A percentile compares a stretch with the other conserved stretches of the same genome.
These are phyloP conservation scores for Catocala sponsa DNA, from an alignment of 2,888 invertebrate species.

Conservation along the genomic window DNA sequence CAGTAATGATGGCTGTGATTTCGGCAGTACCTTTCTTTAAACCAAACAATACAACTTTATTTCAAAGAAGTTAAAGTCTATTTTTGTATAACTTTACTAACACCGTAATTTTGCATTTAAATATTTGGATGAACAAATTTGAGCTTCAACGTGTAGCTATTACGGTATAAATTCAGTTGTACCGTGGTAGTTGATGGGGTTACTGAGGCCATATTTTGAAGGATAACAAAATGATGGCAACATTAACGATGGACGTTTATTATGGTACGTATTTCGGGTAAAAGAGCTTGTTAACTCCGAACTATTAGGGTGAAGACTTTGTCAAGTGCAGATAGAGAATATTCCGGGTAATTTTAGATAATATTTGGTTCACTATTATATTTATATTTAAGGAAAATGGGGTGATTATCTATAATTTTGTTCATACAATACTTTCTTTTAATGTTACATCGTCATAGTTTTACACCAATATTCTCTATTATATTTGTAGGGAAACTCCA, in stretches of 20 bases:
- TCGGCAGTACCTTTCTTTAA: slow-evolving; percentile 22
- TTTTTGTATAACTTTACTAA: slow-evolving; percentile 7
- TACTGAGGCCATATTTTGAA: slow-evolving; percentile 47
- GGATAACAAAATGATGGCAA: slow-evolving; percentile 50
- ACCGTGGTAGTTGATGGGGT: slow-evolving; percentile 21
- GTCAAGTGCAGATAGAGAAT: slow-evolving; percentile 22
- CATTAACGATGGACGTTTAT: slow-evolving; percentile 53
- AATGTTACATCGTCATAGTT: too few relatives aligned
- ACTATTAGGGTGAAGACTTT: slow-evolving; percentile 39
- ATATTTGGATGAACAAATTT: slow-evolving; percentile 10
- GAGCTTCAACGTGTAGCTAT: background rate
- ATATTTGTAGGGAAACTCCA: too few relatives aligned
- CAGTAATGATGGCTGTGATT: slow-evolving; percentile 56
- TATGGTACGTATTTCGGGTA: slow-evolving; percentile 41
- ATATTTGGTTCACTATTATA: background rate
- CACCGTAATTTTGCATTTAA: slow-evolving; percentile 17
- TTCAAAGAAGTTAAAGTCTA: background rate
- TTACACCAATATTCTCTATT: too few relatives aligned
- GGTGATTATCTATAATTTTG: background rate
- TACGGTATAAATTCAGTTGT: slow-evolving; percentile 21
- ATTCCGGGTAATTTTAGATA: background rate
- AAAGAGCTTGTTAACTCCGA: slow-evolving; percentile 50
- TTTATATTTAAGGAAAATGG: background rate
- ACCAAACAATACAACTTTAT: slow-evolving; percentile 14
- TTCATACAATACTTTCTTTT: background rate